phyloP scores from a whole-genome alignment of 2,113 vertebrate genomes.

The Oriolus oriolus region DNA sequence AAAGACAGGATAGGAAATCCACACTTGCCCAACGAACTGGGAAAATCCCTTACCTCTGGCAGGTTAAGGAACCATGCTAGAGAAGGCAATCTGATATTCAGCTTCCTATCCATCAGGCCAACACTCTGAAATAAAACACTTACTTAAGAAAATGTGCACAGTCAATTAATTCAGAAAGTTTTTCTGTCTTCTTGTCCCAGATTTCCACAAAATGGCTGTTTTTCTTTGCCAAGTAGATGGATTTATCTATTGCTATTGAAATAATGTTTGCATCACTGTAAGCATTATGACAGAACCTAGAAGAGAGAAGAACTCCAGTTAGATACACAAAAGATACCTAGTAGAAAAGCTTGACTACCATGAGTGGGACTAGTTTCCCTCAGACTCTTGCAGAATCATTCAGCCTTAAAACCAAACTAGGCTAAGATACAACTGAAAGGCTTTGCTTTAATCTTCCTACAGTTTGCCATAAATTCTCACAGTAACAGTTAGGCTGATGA shows the following conservation, averaged over 20 bases:
- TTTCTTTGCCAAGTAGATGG: constrained; percentile 87
- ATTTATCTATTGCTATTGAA: constrained; percentile 86
- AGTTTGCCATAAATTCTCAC: neutral
- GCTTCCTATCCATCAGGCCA: neutral
- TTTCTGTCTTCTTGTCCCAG: constrained; percentile 90
- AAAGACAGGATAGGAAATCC: neutral
- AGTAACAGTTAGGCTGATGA: neutral
- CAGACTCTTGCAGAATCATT: neutral
- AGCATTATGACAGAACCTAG: constrained; percentile 75
- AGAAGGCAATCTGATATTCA: neutral
- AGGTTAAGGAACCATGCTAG: neutral
- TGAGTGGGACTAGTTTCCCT: neutral
- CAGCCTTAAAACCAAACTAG: neutral
- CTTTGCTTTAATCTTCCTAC: neutral
- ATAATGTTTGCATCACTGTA: constrained; percentile 84
- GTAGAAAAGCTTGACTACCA: neutral
- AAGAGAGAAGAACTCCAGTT: neutral
- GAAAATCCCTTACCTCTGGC: neutral
- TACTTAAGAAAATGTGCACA: constrained; percentile 87
- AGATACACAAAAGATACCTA: neutral
- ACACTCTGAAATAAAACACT: neutral
- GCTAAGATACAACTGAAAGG: neutral
- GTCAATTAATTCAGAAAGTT: constrained; percentile 85
- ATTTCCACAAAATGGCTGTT: constrained; percentile 87
- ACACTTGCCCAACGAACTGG: neutral